Evolutionary conservation across 2,888 invertebrate species (phyloP), one percentile per base, ranked within the genome.

Genomic region (Aphodius sticticus): DNA sequence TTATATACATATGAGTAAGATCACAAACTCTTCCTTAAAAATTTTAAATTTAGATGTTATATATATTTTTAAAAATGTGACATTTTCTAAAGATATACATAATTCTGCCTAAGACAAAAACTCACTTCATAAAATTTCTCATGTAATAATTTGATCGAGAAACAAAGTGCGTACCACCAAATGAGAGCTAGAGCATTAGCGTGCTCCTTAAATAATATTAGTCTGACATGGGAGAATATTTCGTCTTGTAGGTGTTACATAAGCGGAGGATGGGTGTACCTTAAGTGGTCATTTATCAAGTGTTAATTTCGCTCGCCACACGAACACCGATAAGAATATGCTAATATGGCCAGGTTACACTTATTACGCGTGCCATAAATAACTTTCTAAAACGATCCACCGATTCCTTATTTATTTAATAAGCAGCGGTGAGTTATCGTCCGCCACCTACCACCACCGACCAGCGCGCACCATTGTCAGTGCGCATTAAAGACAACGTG

Each of bases 341-440:
- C 83, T 83, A 83, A 83, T 83, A 81, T 82, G 82, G 81, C 78
- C 82, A 80, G 81, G 82, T 81, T 82, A 82, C 82, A 83, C 84
- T 82, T 82, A 82, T 81, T 81, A 81, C 81, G 81, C 82, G 79
- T 80, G 79, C 77, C 80, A 80, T 82, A 82, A 82, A 81, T 82
- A 82, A 82, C 81, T 82, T 82, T 81, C 82, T 81, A 82, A 82
- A 82, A 79, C 76, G 80, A 74, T 74, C 36, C 74, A 37, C 36
- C 37, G n/a, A 74, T 74, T 74, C 74, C 74, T 74, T 74, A 74
- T 74, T 74, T 74, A 74, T 74, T 74, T 74, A 74, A 74, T 74
- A 74, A 74, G 74, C 36, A 35, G 36, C 6, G 16, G 37, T 74
- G 74, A 74, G 37, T 74, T 74, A 74, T 74, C 36, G 36, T n/a